Base-by-base conservation (phyloP, 2,797 vertebrate species). In the Telmatherina bonti region DNA sequence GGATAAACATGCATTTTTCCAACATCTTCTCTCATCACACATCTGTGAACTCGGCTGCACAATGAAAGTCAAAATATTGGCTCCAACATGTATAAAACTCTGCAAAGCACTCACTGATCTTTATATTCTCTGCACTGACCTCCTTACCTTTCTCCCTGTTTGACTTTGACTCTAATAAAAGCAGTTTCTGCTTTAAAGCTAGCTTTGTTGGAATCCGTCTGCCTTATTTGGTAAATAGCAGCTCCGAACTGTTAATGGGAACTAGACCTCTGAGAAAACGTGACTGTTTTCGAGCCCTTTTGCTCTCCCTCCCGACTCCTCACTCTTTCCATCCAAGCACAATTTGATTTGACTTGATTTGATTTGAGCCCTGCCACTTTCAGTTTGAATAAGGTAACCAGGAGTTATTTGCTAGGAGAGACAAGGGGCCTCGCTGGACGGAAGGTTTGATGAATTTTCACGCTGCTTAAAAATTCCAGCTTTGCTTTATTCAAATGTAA, bases 341-440 rank as follows among this genome's bases (percentile, higher is more conserved):
- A 79, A 81, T 88, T 88, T 84, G 85, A 89, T 92, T 88, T 90
- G 86, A 90, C 87, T 81, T 87, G 90, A 92, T 93, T 85, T 90
- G 87, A 91, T 88, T 85, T 85, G 88, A 92, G 86, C 78, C 78
- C 84, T 89, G 89, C 88, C 89, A 86, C 88, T 90, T 91, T 85
- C 81, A 77, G 78, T 92, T 89, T 89, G 84, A 83, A 79, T 84
- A 79, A 76, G 88, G 81, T 86, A 85, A 86, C 84, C 81, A 64
- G 62, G 83, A 81, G 80, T 82, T 89, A 82, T 90, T 92, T 90
- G 85, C 88, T 66, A 27, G 76, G 75, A 81, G 75, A 88, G 89
- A 87, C 83, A 71, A 83, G 76, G 18, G 67, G 74, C 72, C 85
- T 82, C 59, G 0, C 59, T 45, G 61, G 72, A 72, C 45, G 22